Evolutionary conservation across 2,113 vertebrate genomes (phyloP).

Genomic region (Oplegnathus fasciatus): DNA sequence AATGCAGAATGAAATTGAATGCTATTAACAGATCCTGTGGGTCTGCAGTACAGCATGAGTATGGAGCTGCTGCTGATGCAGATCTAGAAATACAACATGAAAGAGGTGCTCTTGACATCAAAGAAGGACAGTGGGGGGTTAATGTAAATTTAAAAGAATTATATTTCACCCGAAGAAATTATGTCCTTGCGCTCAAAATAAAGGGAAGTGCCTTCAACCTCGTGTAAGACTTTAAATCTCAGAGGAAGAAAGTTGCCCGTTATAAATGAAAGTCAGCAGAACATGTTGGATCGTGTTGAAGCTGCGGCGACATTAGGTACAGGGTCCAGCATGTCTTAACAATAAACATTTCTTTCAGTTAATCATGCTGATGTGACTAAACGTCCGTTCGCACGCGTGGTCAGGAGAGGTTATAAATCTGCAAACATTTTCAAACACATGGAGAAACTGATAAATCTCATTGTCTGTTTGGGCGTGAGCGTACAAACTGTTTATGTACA

Average conservation of each 20-base stretch:
- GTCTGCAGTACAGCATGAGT: not conserved
- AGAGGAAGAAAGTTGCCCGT: not conserved
- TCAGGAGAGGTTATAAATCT: too few relatives aligned
- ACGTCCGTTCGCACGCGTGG: too few relatives aligned
- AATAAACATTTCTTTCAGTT: too few relatives aligned
- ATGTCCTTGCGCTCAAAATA: not conserved
- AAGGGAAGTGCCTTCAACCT: not conserved
- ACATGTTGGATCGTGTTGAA: too few relatives aligned
- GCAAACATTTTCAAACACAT: too few relatives aligned
- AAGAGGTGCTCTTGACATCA: not conserved
- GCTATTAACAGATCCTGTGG: not conserved
- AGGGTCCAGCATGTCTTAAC: too few relatives aligned
- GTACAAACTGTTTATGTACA: too few relatives aligned
- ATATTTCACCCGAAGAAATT: not conserved
- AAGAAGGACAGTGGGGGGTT: constrained; percentile 1
- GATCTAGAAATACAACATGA: not conserved
- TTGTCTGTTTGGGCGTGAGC: too few relatives aligned
- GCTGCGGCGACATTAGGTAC: too few relatives aligned
- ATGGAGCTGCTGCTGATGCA: not conserved
- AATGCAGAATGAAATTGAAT: not conserved
- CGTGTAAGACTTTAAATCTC: not conserved
- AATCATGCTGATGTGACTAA: too few relatives aligned
- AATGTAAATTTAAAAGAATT: not conserved
- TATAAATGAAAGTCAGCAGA: not conserved
- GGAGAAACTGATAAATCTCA: too few relatives aligned